Conservation (phyloP, 2,113 vertebrate genomes). For the Potamarius usumacintae region DNA sequence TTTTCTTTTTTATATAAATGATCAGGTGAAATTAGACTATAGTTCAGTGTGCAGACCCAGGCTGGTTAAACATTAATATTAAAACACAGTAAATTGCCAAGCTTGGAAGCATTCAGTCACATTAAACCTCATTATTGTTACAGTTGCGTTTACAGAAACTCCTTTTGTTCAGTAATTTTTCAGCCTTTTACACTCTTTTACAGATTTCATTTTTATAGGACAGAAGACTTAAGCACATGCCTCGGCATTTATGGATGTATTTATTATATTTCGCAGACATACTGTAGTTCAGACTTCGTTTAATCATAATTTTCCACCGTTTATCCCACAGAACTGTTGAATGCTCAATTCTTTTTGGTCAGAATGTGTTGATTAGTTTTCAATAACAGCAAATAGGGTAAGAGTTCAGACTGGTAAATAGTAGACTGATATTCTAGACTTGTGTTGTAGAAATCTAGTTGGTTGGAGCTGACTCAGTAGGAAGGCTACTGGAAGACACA, state of each 20-base stretch:
- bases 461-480: neutral
- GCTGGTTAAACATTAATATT: neutral
- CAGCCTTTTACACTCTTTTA: no score
- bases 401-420: neutral
- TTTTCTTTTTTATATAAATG: no score
- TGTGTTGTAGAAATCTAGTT: no score
- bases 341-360: neutral
- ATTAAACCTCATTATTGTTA: no score
- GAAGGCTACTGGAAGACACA: neutral
- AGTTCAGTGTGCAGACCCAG: no score
- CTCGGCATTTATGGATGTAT: neutral
- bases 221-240: neutral
- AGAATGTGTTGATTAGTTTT: neutral
- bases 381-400: neutral
- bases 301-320: neutral
- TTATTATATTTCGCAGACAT: neutral
- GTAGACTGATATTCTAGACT: no score
- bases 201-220: neutral
- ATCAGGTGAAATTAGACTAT: no score
- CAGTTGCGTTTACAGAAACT: no score
- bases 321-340: neutral
- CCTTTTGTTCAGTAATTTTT: no score
- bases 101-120: no score
- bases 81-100: neutral
- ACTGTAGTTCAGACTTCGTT: neutral